Evolutionary conservation across 53 echinoderm and acorn worm genomes (phyloP), one percentile per base, ranked within the genome.

Genomic region (Temnopleurus reevesii): DNA sequence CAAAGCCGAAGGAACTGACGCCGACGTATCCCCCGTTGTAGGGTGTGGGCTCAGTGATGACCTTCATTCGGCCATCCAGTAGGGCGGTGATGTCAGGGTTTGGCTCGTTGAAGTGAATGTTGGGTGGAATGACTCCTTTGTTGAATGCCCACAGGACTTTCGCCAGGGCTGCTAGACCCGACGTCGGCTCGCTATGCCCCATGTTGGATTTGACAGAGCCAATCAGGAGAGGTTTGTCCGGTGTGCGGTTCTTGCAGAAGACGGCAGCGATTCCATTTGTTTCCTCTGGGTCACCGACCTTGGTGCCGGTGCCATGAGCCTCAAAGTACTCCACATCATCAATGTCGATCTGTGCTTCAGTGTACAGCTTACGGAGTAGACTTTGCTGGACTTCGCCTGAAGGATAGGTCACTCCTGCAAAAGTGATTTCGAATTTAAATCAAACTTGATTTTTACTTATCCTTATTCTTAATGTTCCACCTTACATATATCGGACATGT

Each of bases 191-290:
- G 76, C 90, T 79, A 77, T 95, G 95, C 8, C 93, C 95, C 95
- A 95, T 95, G 81, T 95, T 95, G 82, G 95, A 95, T 59, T 95
- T 95, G 61, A 95, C 95, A 8, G 95, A 95, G 33, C 95, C 95
- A 19, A 95, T 89, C 84, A 95, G 38, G n/a, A 95, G 91, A 9
- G 95, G 93, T 4, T 91, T 81, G 8, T 91, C 92, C 26, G 53
- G 89, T 12, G 89, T 83, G 7, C 95, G 83, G 45, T 93, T 86
- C 49, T 89, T 59, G 34, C 95, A 95, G 93, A 95, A 89, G 53
- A 95, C 90, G 3, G 81, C 81, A 7, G 81, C 85, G n/a, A 95
- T 92, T 24, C 92, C 92, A 55, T 93, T 95, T 47, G 90, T 83
- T 81, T 95, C 95, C 31, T 93, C 92, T 7, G 93, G 95, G 31